phyloP scores from a whole-genome alignment of 2,113 vertebrate species.

The Parus major region DNA sequence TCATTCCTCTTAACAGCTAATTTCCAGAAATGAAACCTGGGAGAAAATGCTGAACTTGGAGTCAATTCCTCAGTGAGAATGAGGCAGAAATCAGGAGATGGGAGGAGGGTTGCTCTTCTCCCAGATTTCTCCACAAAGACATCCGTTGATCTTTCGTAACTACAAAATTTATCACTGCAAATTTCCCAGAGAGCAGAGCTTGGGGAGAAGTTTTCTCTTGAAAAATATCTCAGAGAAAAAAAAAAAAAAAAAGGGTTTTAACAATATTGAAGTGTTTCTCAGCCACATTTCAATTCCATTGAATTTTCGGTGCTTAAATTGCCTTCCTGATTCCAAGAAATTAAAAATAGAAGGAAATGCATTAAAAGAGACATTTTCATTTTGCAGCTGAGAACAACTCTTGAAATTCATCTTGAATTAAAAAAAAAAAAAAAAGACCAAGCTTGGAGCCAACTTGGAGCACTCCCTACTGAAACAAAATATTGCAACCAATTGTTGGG shows the following conservation, averaged over 20 bases:
- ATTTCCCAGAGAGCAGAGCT: neutral
- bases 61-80: neutral
- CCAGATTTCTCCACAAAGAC: neutral
- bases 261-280: neutral
- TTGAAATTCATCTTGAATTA: neutral
- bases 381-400: neutral
- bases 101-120: neutral
- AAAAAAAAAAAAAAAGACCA: neutral
- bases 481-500: neutral
- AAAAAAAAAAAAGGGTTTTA: neutral
- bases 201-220: neutral
- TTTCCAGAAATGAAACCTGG: neutral
- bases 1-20: neutral
- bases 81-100: neutral
- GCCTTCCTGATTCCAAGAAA: conserved; percentile 9
- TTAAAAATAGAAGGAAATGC: conserved; percentile 15
- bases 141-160: fast-evolving
- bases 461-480: neutral
- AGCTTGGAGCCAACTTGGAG: neutral
- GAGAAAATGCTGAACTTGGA: neutral
- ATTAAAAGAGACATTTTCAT: neutral
- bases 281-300: neutral
- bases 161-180: neutral
- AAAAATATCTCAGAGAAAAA: neutral
- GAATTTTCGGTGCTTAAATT: neutral